Evolutionary conservation across 2,888 invertebrate species (phyloP), one percentile per base, ranked within the genome.

Genomic region (Philereme vetulata): DNA sequence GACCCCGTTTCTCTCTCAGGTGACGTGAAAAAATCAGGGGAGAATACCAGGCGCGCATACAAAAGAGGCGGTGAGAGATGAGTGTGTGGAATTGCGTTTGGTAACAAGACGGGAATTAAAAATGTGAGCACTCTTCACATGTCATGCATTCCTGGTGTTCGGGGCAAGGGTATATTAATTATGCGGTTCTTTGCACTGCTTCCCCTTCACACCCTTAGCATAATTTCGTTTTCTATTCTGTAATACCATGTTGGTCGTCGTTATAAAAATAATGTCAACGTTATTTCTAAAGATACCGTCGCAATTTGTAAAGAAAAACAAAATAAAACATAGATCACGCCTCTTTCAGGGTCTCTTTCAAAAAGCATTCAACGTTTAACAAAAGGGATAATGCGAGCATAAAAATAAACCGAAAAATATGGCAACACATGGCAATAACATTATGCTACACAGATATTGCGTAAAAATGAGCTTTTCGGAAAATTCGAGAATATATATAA

Each of bases 21-120:
- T 79, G 76, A 72, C 69, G 71, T 69, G 77, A 78, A 77, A 78
- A 80, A 84, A 83, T 84, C 83, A 80, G 79, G 75, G 79, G 72
- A 77, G 72, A 71, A 76, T 76, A 84, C 83, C 70, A 79, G 81
- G 82, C 72, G 65, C 71, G 73, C 80, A 82, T 79, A 75, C 67
- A 77, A 76, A 74, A 82, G 77, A 78, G 80, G 78, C 74, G 77
- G 72, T 73, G 67, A 63, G 56, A 65, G 65, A 70, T 54, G 67
- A 72, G 51, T 55, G 51, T 40, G 47, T 40, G 38, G 51, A 64
- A 55, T 55, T 48, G 48, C 55, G 46, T 58, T 55, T 51, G 57
- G 50, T 59, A 60, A 59, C 50, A 59, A 54, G 64, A 53, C 48
- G 47, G 38, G 52, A 55, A 55, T 57, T 34, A 55, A 55, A 53